Base-by-base conservation (phyloP, 92 coral and sea anemone genomes). In the Virgularia gustaviana region DNA sequence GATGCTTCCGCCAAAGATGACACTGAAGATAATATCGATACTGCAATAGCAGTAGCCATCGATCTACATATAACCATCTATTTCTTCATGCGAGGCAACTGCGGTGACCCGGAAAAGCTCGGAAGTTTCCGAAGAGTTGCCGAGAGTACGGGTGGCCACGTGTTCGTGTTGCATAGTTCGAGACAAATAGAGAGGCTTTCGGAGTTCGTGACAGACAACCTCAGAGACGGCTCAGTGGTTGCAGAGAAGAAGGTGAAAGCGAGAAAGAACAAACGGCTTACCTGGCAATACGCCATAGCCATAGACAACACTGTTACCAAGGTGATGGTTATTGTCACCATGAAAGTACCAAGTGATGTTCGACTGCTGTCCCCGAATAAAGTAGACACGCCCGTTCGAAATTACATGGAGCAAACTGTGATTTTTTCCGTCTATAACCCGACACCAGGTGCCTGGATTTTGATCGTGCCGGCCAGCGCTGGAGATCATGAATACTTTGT, bases 1-100 rank as follows among this genome's bases (percentile, higher is more conserved):
- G 97, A 90, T 28, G 97, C 97, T 32, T 77, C 80, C 13, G 85
- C 97, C 13, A 90, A 90, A 45, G 96, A 90, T 45, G 94, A 81
- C 5, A 53, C 90, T 6, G 79, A 70, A 22, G 80, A 77, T 1
- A 80, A 87, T 63, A 73, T 73, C 28, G 79, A 73, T 18, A 62
- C 36, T 9, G 70, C 60, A 33, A 62, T 30, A 13, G 66, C 68
- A 13, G 54, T 73, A 20, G 79, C 79, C 38, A 43, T 59, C 37
- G 56, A 73, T 28, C 57, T 70, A 28, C 92, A 90, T 2, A 76
- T 78, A 16, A 81, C 94, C 2, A 79, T 87, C 44, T 84, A 87
- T 63, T 90, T 90, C 76, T 87, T 90, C 22, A 87, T 88, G 0
- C 81, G 89, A 42, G 96, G 96, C 78, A 71, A 55, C 24, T 63